A percentile compares a stretch with the other conserved stretches of the same genome.
phyloP scores from a whole-genome alignment of 2,113 vertebrate genomes.

The Pardalotus punctatus region DNA sequence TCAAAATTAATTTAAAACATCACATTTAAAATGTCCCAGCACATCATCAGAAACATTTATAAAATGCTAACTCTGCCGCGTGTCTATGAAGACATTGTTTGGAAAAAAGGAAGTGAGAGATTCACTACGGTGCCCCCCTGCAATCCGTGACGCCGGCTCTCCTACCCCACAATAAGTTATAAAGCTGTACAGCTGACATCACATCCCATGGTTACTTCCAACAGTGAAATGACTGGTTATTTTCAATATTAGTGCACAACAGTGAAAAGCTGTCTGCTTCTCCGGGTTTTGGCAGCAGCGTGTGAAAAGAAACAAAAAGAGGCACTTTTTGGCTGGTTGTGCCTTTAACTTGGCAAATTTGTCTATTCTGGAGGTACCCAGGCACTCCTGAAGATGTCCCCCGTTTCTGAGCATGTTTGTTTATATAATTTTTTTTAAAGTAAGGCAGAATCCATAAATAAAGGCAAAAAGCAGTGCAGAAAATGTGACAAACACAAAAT shows the following conservation, averaged over 20 bases:
- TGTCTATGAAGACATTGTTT: not conserved
- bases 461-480: constrained; percentile 64
- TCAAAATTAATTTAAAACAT: constrained; percentile 40
- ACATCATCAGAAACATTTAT: constrained; percentile 46
- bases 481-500: constrained; percentile 42
- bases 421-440: constrained; percentile 9
- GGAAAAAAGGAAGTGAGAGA: not conserved
- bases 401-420: constrained; percentile 30
- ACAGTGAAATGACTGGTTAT: constrained; percentile 30
- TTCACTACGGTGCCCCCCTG: not conserved
- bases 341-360: constrained; percentile 63
- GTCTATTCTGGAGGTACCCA: constrained; percentile 44
- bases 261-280: constrained; percentile 33
- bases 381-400: constrained; percentile 57
- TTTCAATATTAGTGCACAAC: constrained; percentile 41
- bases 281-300: constrained; percentile 10
- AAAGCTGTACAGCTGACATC: constrained; percentile 9
- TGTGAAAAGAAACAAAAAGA: constrained; percentile 69
- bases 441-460: constrained; percentile 69
- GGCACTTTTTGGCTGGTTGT: constrained; percentile 85
- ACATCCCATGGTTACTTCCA: not conserved
- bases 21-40: constrained; percentile 57
- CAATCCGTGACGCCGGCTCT: not conserved
- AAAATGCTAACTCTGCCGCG: constrained; percentile 4
- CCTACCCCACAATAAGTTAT: not conserved